Conservation (phyloP, 2,888 invertebrate genomes). For the Cephus rjabovi region DNA sequence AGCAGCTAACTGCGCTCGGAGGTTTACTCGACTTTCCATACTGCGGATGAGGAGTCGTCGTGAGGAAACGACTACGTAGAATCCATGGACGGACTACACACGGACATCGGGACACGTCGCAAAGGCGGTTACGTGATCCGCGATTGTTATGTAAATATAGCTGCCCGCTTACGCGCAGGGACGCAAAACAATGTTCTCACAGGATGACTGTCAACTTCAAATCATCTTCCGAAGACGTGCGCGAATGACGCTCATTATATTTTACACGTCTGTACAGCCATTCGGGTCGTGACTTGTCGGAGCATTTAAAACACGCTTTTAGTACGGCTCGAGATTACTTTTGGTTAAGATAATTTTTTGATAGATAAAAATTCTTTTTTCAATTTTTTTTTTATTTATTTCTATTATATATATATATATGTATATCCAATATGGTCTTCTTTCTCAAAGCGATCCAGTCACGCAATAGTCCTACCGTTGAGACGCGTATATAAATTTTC, state of each 20-base stretch:
- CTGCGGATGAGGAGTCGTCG: slow-evolving; percentile 33
- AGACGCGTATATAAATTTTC: not conserved
- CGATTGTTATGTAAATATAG: slow-evolving; percentile 63
- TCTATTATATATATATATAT: not conserved
- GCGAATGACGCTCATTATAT: not conserved
- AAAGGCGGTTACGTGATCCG: slow-evolving; percentile 59
- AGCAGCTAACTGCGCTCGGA: not conserved
- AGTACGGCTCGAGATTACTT: not conserved
- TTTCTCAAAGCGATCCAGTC: not conserved
- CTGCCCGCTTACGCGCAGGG: slow-evolving; percentile 48
- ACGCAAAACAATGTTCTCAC: slow-evolving; percentile 42
- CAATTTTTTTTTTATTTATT: not conserved
- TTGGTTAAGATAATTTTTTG: not conserved
- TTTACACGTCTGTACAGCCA: not conserved
- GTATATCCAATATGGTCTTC: not conserved
- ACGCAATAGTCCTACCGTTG: not conserved
- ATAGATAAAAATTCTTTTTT: not conserved
- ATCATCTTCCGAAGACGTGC: not conserved
- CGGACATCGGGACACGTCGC: slow-evolving; percentile 43
- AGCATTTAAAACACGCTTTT: not conserved
- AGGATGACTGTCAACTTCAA: slow-evolving; percentile 48
- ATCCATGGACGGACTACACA: slow-evolving; percentile 21
- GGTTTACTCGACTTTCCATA: slow-evolving; percentile 43
- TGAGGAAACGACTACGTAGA: slow-evolving; percentile 39
- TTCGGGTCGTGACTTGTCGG: not conserved